phyloP scores from a whole-genome alignment of 2,888 invertebrate genomes.

The Morpho achilles region DNA sequence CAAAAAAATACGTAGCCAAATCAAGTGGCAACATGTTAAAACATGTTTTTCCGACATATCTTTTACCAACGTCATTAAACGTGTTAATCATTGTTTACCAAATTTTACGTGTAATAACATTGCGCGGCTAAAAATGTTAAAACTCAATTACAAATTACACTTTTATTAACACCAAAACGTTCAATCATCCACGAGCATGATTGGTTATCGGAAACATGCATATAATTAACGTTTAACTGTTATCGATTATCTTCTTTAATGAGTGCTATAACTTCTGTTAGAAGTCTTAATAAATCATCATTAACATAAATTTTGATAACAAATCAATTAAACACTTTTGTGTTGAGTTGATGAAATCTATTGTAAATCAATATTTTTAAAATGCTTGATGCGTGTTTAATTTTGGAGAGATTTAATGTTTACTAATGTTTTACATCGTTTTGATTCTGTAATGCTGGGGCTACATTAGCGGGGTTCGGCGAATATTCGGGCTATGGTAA shows the following conservation, averaged over 20 bases:
- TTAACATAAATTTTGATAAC: conserved; percentile 1
- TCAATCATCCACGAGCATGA: background rate
- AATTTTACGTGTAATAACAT: too few species aligned
- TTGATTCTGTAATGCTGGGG: too few species aligned
- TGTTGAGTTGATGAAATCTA: conserved; percentile 2
- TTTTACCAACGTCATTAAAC: too few species aligned
- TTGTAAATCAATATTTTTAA: background rate
- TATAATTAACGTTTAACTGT: background rate
- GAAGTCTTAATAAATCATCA: conserved; percentile 2
- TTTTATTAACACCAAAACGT: too few species aligned
- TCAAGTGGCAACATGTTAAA: too few species aligned
- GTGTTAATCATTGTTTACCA: too few species aligned
- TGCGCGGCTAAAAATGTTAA: too few species aligned
- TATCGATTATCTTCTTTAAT: conserved; percentile 2
- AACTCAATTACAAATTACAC: background rate
- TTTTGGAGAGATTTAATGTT: background rate
- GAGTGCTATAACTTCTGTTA: background rate
- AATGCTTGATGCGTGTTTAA: too few species aligned
- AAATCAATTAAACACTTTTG: conserved; percentile 5
- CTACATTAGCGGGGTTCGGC: too few species aligned
- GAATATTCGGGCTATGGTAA: too few species aligned
- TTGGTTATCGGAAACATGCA: background rate
- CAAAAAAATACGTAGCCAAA: too few species aligned
- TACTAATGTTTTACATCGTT: background rate
- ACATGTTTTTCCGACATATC: too few species aligned